Conservation (phyloP, 2,797 vertebrate species). For the Novumbra hubbsi region DNA sequence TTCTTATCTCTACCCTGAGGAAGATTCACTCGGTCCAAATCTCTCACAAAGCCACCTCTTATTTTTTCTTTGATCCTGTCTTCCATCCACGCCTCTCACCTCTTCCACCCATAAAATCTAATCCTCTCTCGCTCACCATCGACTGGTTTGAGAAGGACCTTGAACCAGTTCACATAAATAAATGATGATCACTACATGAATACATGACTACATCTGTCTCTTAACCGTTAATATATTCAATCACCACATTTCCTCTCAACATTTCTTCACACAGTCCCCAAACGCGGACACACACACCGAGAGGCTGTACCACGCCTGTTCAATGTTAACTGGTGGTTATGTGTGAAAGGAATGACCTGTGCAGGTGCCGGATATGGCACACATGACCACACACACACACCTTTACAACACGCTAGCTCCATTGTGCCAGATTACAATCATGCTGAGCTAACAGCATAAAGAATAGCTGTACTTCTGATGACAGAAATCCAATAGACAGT, state of each 20-base stretch:
- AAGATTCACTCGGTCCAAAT: not conserved
- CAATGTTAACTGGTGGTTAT: conserved; percentile 25
- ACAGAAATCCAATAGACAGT: conserved; percentile 20
- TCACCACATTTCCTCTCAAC: conserved; percentile 3
- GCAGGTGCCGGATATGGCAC: conserved; percentile 38
- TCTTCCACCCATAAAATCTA: not conserved
- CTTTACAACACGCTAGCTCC: not conserved
- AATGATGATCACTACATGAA: conserved; percentile 56
- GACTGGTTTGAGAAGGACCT: conserved; percentile 16
- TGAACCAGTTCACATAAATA: conserved; percentile 37
- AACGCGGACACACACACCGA: conserved; percentile 3
- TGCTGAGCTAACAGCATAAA: conserved; percentile 22
- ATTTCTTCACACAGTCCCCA: not conserved
- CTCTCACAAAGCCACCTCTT: not conserved
- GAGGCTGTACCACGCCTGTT: conserved; percentile 18
- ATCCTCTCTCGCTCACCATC: not conserved
- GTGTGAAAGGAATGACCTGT: conserved; percentile 40
- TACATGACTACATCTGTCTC: conserved; percentile 36
- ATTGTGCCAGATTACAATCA: no score
- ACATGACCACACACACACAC: conserved; percentile 8
- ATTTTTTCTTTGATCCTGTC: not conserved
- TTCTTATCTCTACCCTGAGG: not conserved
- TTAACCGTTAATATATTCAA: conserved; percentile 25
- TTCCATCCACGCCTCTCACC: not conserved
- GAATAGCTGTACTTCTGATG: conserved; percentile 21